Evolutionary conservation across 2,797 vertebrate genomes (phyloP), one percentile per base, ranked within the genome.

Genomic region (Ctenopoma multispine): DNA sequence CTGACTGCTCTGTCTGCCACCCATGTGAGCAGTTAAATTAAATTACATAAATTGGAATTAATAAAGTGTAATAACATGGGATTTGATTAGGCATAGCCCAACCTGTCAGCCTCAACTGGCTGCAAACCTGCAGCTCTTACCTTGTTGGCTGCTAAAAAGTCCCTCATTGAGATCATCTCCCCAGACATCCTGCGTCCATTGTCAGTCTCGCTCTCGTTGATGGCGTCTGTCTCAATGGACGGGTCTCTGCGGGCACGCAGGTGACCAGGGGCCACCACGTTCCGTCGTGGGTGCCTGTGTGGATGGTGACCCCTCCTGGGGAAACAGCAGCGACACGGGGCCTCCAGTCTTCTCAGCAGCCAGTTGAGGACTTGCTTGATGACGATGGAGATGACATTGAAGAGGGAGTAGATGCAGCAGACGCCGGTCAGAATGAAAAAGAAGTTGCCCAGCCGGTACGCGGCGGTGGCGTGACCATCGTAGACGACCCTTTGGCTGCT

Each of bases 291-390:
- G 66, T 87, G 90, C 43, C 95, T 86, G 54, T 94, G 83, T 29
- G 92, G 92, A 61, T 91, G 90, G 72, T 85, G 94, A 85, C 94
- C 95, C 70, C 76, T 83, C 27, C 69, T 86, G 24, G 81, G 88
- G 56, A 86, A 72, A 40, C 91, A 92, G 63, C 90, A 95, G 65
- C 94, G 92, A 77, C 95, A 96, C 7, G 93, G 83, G 0, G 89
- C 87, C 29, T 93, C 95, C 70, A 97, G 41, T 48, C 95, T 95
- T 82, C 90, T 89, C 79, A 99, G 93, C 80, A 97, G 93, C 97
- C 97, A 98, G 92, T 98, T 98, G 79, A 99, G 94, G 7, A 96
- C 96, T 81, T 99, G 97, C 74, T 98, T 98, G 91, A 99, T 98
- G 83, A 98, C 93, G 62, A 99, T 97, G 80, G 97, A 97, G 90